phyloP scores from a whole-genome alignment of 2,797 vertebrate species.

The Florisuga fusca region DNA sequence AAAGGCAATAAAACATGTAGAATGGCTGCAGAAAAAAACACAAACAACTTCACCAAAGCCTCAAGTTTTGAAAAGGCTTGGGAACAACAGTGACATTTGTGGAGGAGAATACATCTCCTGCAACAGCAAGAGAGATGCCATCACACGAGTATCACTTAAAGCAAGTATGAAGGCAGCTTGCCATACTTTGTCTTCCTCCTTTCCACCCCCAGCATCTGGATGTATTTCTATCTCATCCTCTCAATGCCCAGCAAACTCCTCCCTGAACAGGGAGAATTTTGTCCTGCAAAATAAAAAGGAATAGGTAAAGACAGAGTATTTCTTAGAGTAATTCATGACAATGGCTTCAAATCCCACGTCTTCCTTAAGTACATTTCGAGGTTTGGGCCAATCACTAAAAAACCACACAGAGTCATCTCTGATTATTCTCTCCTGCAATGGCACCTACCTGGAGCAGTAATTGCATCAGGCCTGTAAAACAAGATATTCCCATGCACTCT shows the following conservation, averaged over 20 bases:
- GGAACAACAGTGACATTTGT: not conserved
- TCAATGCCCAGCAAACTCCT: not conserved
- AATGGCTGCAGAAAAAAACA: not conserved
- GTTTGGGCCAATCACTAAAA: not conserved
- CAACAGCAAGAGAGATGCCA: not conserved
- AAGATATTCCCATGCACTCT: not conserved
- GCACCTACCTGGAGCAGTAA: not conserved
- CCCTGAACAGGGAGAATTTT: not conserved
- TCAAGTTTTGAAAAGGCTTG: not conserved
- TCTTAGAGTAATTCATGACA: not conserved
- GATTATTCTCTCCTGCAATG: not conserved
- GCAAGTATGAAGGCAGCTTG: not conserved
- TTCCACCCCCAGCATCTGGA: not conserved
- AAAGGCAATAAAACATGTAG: not conserved
- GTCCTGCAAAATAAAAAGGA: not conserved
- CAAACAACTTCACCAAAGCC: not conserved
- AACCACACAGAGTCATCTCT: not conserved
- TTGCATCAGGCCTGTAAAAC: not conserved
- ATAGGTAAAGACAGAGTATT: not conserved
- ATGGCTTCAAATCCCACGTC: not conserved
- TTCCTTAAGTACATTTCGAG: not conserved
- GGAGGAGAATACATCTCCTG: not conserved
- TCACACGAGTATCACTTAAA: not conserved
- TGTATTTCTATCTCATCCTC: not conserved
- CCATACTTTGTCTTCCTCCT: not conserved